A percentile compares a stretch with the other conserved stretches of the same genome.
These are phyloP conservation scores for Drosophila melanogaster DNA, from an alignment of 1,140 invertebrate genomes.

Conservation along the genomic window DNA sequence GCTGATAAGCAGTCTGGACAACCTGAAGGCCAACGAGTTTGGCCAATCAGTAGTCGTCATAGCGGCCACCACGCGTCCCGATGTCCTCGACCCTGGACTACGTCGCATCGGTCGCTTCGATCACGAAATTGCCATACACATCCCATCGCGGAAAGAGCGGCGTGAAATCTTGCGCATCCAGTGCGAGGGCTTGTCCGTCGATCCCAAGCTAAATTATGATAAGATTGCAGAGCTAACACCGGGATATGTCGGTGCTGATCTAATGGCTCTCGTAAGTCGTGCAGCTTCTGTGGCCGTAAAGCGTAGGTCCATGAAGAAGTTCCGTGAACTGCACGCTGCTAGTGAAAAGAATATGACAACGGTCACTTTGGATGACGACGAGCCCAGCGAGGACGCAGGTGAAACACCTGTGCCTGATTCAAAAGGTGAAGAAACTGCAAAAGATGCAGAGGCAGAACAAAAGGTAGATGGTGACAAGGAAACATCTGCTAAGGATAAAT, in stretches of 20 bases:
- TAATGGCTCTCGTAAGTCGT: slow-evolving; percentile 93
- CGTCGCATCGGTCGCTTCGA: slow-evolving; percentile 96
- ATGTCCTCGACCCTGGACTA: slow-evolving; percentile 96
- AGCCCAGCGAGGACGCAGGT: slow-evolving; percentile 37
- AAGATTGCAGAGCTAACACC: slow-evolving; percentile 93
- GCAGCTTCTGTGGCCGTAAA: slow-evolving; percentile 95
- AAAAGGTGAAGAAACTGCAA: slow-evolving; percentile 8
- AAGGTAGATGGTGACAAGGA: not conserved
- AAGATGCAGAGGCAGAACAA: slow-evolving; percentile 2
- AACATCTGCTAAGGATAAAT: not conserved
- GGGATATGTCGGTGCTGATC: slow-evolving; percentile 98
- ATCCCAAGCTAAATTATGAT: slow-evolving; percentile 89
- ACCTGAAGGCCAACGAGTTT: slow-evolving; percentile 87
- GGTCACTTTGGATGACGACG: slow-evolving; percentile 78
- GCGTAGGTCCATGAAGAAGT: slow-evolving; percentile 71
- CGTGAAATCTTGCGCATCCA: slow-evolving; percentile 90
- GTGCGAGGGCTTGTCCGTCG: slow-evolving; percentile 89
- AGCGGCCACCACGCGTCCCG: slow-evolving; percentile 97
- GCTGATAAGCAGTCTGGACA: slow-evolving; percentile 94
- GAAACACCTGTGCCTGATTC: not conserved
- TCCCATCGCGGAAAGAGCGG: slow-evolving; percentile 94
- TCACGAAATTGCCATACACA: slow-evolving; percentile 96
- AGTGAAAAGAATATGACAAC: slow-evolving; percentile 76
- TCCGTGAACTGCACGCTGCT: slow-evolving; percentile 67
- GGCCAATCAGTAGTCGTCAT: slow-evolving; percentile 93